Conservation (phyloP, 2,113 vertebrate species). For the Strix aluco region DNA sequence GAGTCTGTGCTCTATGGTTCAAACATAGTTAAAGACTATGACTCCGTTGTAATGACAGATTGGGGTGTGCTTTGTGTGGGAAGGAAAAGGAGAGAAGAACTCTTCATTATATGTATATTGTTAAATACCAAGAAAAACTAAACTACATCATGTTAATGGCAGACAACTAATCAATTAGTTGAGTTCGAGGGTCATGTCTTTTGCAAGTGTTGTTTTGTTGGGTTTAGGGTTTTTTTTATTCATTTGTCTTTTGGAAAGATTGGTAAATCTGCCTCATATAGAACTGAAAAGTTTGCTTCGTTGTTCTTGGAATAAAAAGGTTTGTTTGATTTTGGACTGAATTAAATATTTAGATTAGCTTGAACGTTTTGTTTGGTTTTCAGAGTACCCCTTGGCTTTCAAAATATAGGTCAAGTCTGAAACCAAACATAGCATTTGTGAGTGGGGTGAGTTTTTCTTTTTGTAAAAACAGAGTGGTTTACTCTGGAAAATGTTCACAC, state of each 20-base stretch:
- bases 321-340: not conserved
- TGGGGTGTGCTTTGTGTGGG: not conserved
- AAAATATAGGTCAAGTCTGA: not conserved
- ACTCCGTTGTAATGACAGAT: not conserved
- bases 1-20: not conserved
- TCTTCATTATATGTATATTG: not conserved
- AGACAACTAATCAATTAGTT: not conserved
- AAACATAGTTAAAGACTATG: not conserved
- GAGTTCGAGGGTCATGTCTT: not conserved
- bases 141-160: not conserved
- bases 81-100: not conserved
- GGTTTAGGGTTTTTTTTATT: not conserved
- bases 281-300: not conserved
- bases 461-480: not conserved
- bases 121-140: not conserved
- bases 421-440: not conserved
- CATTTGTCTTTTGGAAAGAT: not conserved
- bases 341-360: not conserved
- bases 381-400: not conserved
- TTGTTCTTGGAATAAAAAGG: not conserved
- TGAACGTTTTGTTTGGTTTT: not conserved
- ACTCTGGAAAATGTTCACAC: not conserved
- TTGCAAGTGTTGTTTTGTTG: not conserved
- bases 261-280: not conserved
- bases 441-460: not conserved